phyloP scores from a whole-genome alignment of 2,113 vertebrate species.

The Leptodactylus fuscus region DNA sequence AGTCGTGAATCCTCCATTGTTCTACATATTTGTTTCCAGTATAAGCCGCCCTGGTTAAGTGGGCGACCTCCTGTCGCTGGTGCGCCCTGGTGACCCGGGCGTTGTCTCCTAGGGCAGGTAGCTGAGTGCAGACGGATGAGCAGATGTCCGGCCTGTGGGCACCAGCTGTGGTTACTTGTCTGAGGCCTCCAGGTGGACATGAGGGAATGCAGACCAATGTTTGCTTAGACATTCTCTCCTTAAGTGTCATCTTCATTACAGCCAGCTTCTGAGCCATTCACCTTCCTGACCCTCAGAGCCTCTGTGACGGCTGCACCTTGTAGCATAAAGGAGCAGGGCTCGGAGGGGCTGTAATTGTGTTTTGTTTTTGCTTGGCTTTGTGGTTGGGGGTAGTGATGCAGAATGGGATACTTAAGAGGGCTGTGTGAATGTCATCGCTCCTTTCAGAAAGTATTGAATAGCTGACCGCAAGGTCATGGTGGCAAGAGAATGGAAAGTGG shows the following conservation, averaged over 20 bases:
- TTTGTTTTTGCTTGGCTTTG: slow-evolving; percentile 14
- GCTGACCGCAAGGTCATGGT: slow-evolving; percentile 33
- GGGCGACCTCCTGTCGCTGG: not conserved
- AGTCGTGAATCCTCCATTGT: too few relatives aligned
- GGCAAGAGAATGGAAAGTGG: not conserved
- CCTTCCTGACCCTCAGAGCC: not conserved
- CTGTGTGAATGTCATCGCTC: slow-evolving; percentile 21
- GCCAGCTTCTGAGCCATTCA: not conserved
- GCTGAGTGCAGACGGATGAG: not conserved
- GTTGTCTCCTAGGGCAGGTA: not conserved
- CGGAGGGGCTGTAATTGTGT: not conserved
- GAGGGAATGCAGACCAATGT: slow-evolving; percentile 2
- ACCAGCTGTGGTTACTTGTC: slow-evolving; percentile 1
- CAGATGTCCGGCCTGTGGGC: not conserved
- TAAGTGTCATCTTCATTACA: slow-evolving; percentile 14
- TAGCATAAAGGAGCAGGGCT: not conserved
- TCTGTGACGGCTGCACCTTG: not conserved
- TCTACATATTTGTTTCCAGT: not conserved
- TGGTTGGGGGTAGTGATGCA: not conserved
- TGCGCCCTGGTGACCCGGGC: not conserved
- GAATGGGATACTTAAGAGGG: slow-evolving; percentile 33
- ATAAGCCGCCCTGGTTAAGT: not conserved
- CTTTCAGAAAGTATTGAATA: slow-evolving; percentile 31
- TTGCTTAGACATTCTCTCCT: slow-evolving; percentile 6
- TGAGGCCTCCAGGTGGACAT: slow-evolving; percentile 18